Evolutionary conservation across 1,140 invertebrate genomes (phyloP).

Genomic region (Leptinotarsa lineolata): DNA sequence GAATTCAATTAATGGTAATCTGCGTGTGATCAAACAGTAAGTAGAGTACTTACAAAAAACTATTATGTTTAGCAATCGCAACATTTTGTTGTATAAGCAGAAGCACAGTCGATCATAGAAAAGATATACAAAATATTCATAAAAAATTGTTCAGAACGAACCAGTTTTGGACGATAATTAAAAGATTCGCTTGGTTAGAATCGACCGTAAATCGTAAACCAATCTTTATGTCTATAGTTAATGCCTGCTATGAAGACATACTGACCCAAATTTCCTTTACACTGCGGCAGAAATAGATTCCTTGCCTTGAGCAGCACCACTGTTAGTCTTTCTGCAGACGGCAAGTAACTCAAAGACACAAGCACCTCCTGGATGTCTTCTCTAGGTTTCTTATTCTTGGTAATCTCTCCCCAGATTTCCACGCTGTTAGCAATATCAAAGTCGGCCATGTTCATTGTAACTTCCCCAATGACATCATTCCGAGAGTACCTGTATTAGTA

Average conservation of each 20-base stretch:
- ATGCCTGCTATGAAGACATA: background rate
- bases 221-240: background rate
- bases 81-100: too few species aligned
- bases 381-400: conserved; percentile 74
- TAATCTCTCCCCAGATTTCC: conserved; percentile 80
- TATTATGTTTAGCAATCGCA: too few species aligned
- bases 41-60: too few species aligned
- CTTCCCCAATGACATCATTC: conserved; percentile 79
- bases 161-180: too few species aligned
- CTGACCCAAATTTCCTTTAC: conserved; percentile 66
- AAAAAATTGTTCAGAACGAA: too few species aligned
- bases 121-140: too few species aligned
- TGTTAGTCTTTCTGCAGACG: conserved; percentile 82
- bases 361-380: conserved; percentile 81
- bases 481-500: conserved; percentile 63
- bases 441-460: conserved; percentile 70
- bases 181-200: too few species aligned
- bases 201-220: too few species aligned
- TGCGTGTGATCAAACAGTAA: too few species aligned
- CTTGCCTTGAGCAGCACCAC: conserved; percentile 82
- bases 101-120: too few species aligned
- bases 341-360: conserved; percentile 82
- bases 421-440: conserved; percentile 71
- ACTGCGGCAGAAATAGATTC: conserved; percentile 74
- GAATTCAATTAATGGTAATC: too few species aligned